phyloP scores from a whole-genome alignment of 2,113 vertebrate species.

The Podilymbus podiceps region DNA sequence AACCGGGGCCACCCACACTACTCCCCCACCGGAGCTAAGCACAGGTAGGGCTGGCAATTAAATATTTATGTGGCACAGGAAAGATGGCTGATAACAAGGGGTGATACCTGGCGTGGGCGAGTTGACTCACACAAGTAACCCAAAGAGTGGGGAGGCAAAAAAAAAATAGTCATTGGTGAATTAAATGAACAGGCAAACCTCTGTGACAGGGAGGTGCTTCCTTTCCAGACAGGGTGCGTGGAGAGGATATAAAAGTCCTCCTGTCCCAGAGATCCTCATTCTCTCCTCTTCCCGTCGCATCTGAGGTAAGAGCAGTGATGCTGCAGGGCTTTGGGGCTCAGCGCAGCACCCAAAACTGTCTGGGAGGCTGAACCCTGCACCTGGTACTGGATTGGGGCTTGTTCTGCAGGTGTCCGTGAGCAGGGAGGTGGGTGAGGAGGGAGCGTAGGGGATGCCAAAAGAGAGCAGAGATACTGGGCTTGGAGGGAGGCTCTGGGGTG shows the following conservation, averaged over 20 bases:
- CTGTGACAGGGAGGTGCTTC: background rate
- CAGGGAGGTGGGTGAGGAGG: background rate
- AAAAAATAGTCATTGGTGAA: fast-evolving
- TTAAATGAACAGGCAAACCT: background rate
- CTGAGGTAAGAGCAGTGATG: background rate
- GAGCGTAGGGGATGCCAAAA: fast-evolving
- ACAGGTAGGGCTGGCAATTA: background rate
- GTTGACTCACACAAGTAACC: background rate
- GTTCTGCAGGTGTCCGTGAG: background rate
- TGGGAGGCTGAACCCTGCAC: fast-evolving
- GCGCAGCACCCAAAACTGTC: fast-evolving
- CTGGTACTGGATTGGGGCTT: background rate
- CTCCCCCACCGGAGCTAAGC: background rate
- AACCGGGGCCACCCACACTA: background rate
- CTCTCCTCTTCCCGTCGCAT: background rate
- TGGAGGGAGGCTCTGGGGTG: background rate
- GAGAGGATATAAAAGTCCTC: background rate
- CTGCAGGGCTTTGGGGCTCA: fast-evolving
- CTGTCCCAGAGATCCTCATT: background rate
- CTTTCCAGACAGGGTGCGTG: background rate
- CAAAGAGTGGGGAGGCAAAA: background rate
- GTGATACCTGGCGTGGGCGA: background rate
- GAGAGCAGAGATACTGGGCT: background rate
- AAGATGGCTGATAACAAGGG: background rate
- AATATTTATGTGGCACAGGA: background rate